Evolutionary conservation across 2,888 invertebrate genomes (phyloP).

Genomic region (Drosophila testacea): DNA sequence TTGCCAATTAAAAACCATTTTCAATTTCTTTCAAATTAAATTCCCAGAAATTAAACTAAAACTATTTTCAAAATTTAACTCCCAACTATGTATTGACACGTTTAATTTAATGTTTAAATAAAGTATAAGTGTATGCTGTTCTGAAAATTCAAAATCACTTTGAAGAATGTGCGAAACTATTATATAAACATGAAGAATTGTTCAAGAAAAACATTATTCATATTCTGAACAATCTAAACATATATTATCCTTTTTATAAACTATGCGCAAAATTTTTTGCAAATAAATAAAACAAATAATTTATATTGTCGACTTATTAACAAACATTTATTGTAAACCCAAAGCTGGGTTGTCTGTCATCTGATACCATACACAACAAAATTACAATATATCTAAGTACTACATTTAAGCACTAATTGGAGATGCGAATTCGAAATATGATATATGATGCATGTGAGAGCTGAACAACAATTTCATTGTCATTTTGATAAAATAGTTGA

Average conservation of each 20-base stretch:
- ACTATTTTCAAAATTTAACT: no score
- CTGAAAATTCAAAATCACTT: no score
- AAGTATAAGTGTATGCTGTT: no score
- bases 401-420: conserved; percentile 46
- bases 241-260: neutral
- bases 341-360: conserved; percentile 31
- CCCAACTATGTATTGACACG: no score
- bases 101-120: no score
- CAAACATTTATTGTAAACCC: conserved; percentile 59
- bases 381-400: conserved; percentile 47
- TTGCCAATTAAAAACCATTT: no score
- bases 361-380: conserved; percentile 37
- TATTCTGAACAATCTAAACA: no score
- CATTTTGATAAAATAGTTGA: conserved; percentile 30
- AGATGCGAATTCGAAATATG: conserved; percentile 20
- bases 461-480: conserved; percentile 71
- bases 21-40: no score
- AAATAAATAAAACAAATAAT: conserved; percentile 11
- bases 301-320: conserved; percentile 25
- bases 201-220: no score
- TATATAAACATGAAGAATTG: no score
- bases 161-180: no score
- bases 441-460: conserved; percentile 29
- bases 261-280: neutral
- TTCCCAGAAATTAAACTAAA: no score